Percentiles rank a stretch among this genome's conserved stretches.
These are phyloP conservation scores for Loripinus fragilis DNA, from an alignment of 2,888 invertebrate species.

Conservation along the genomic window DNA sequence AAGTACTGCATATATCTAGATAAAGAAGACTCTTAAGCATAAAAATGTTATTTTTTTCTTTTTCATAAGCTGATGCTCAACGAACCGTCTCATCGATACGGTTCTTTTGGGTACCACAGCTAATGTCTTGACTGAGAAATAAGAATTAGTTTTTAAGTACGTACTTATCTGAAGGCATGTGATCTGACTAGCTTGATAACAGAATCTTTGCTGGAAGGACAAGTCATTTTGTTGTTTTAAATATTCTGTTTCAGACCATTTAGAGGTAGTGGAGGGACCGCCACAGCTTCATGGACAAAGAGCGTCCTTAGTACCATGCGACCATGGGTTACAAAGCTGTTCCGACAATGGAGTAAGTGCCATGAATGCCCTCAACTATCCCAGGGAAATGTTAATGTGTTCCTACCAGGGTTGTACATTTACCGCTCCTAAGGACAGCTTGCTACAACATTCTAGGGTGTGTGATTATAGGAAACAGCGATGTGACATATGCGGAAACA, in stretches of 20 bases:
- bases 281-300: not conserved
- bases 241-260: constrained; percentile 31
- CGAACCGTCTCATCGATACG: no score
- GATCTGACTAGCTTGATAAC: no score
- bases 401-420: constrained; percentile 7
- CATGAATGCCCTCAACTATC: not conserved
- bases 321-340: not conserved
- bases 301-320: not conserved
- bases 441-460: not conserved
- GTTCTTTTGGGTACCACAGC: no score
- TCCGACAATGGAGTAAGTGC: not conserved
- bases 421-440: not conserved
- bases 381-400: constrained; percentile 13
- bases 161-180: no score
- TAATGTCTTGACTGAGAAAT: no score
- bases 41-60: no score
- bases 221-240: no score
- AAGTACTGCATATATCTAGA: no score
- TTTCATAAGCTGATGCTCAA: no score
- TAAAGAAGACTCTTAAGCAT: no score
- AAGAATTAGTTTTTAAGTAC: no score
- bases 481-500: constrained; percentile 27
- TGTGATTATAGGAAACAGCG: constrained; percentile 20
- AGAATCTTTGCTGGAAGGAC: no score
- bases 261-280: not conserved